Evolutionary conservation across 2,888 invertebrate species (phyloP).

Genomic region (Spatulosminthurus flaviceps): DNA sequence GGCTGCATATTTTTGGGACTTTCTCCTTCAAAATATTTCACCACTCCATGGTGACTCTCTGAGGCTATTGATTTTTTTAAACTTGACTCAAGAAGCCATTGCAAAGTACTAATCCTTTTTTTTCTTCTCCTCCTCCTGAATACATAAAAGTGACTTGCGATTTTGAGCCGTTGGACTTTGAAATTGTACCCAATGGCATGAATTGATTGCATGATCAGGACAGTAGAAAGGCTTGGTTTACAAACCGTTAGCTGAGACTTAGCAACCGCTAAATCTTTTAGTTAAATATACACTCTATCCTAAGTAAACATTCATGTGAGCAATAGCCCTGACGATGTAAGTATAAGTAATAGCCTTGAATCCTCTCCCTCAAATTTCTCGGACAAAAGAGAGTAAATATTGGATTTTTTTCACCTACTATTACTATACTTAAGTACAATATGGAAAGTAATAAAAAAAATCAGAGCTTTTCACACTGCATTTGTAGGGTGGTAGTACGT

Average conservation of each 20-base stretch:
- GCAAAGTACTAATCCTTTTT: too few species aligned
- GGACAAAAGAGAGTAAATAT: not conserved
- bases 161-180: not conserved
- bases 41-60: too few species aligned
- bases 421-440: not conserved
- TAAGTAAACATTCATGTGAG: conserved; percentile 14
- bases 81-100: too few species aligned
- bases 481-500: not conserved
- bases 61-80: too few species aligned
- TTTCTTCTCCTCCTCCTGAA: not conserved
- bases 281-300: conserved; percentile 7
- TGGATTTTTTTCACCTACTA: not conserved
- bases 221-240: not conserved
- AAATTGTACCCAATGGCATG: not conserved
- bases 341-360: not conserved
- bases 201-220: conserved; percentile 3
- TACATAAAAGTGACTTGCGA: conserved; percentile 6
- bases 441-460: not conserved
- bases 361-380: too few species aligned
- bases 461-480: not conserved
- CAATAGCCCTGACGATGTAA: conserved; percentile 5
- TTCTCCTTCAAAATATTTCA: too few species aligned
- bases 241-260: not conserved
- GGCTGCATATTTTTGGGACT: too few species aligned
- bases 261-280: not conserved